Base-by-base conservation (phyloP, 2,888 invertebrate species). In the Agrochola macilenta region DNA sequence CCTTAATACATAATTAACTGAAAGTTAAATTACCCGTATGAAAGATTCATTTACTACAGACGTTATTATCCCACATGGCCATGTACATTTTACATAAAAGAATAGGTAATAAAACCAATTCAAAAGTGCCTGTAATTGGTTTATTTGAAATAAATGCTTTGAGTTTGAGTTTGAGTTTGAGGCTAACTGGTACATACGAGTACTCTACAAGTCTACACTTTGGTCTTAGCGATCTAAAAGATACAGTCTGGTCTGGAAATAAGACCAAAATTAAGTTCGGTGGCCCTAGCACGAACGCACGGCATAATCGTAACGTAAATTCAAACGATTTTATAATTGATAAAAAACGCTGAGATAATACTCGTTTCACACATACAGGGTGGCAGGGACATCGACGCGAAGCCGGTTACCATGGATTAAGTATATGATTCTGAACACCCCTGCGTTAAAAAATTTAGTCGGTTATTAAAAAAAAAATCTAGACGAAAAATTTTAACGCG, bases 91-190 rank as follows among this genome's bases (percentile, higher is more conserved):
- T 54, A 26, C 35, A 60, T 52, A 14, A 46, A 54, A 61, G 5
- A 82, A 61, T 75, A 39, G 46, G 54, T 68, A 65, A 52, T 72
- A 71, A 79, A 77, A 78, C 11, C n/a, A 39, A n/a, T n/a, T n/a
- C n/a, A n/a, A n/a, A n/a, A n/a, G n/a, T n/a, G n/a, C n/a, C n/a
- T n/a, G n/a, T n/a, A n/a, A n/a, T n/a, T n/a, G n/a, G n/a, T n/a
- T n/a, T n/a, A n/a, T n/a, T n/a, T n/a, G n/a, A n/a, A n/a, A n/a
- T n/a, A n/a, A n/a, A n/a, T n/a, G n/a, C n/a, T n/a, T n/a, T n/a
- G n/a, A n/a, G n/a, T n/a, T n/a, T n/a, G n/a, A n/a, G n/a, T n/a
- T n/a, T n/a, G n/a, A n/a, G n/a, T n/a, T n/a, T n/a, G n/a, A n/a
- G 30, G 35, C 7, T 20, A 23, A 43, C 30, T n/a, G 65, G 7